Percentiles rank a stretch among this genome's conserved stretches.
phyloP scores from a whole-genome alignment of 2,113 vertebrate species.

The Gymnogyps californianus region DNA sequence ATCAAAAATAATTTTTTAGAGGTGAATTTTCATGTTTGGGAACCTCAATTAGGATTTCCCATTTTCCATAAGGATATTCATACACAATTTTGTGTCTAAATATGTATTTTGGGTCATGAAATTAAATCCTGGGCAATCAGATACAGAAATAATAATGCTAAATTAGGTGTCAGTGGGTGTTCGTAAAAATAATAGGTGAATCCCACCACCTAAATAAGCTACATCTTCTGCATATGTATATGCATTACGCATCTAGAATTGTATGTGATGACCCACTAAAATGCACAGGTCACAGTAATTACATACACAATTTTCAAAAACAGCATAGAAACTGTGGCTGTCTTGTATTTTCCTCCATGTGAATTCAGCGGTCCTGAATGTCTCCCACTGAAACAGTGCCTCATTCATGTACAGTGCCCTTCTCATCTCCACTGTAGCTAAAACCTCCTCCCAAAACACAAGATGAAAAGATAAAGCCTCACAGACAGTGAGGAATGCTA shows the following conservation, averaged over 20 bases:
- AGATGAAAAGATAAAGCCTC: constrained; percentile 43
- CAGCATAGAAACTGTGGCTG: background rate
- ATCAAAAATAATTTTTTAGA: constrained; percentile 1
- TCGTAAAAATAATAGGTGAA: background rate
- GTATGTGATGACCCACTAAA: background rate
- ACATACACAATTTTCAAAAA: background rate
- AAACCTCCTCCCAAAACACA: constrained; percentile 16
- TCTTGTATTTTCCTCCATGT: background rate
- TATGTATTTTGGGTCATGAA: background rate
- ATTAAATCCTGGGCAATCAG: background rate
- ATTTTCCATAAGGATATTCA: background rate
- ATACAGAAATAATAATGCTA: background rate
- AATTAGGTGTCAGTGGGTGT: background rate
- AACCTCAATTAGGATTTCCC: background rate
- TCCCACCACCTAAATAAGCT: background rate
- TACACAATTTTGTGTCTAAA: background rate
- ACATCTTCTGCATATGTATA: background rate
- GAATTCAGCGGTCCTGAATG: background rate
- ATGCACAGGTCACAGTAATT: background rate
- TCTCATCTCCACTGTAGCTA: background rate
- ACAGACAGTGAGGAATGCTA: constrained; percentile 71
- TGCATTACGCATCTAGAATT: background rate
- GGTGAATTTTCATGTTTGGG: background rate
- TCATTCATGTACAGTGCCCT: background rate
- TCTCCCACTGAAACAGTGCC: background rate